Percentiles rank a stretch among this genome's conserved stretches.
Conservation (phyloP, 2,797 vertebrate genomes). For the Pterois miles region DNA sequence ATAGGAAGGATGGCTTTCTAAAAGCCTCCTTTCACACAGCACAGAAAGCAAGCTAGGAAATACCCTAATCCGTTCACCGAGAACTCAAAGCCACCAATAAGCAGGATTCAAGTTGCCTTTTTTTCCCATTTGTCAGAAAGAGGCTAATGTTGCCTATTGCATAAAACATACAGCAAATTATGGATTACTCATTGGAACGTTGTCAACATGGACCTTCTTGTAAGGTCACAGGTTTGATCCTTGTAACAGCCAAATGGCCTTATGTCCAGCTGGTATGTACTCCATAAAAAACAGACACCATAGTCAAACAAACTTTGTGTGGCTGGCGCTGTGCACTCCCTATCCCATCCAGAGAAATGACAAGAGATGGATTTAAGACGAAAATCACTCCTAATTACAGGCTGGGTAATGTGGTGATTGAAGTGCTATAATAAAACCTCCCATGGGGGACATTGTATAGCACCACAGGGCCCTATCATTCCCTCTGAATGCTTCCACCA, state of each 20-base stretch:
- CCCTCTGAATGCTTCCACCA: constrained; percentile 18
- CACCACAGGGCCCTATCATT: constrained; percentile 20
- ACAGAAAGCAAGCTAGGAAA: not conserved
- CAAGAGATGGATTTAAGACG: constrained; percentile 17
- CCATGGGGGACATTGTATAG: constrained; percentile 39
- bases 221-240: constrained; percentile 4
- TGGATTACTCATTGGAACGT: not conserved
- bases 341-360: not conserved
- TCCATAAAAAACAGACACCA: not conserved
- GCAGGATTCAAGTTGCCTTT: not conserved
- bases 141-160: not conserved
- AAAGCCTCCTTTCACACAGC: not conserved
- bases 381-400: constrained; percentile 46
- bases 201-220: not conserved
- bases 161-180: not conserved
- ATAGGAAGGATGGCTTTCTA: not conserved
- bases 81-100: constrained; percentile 4
- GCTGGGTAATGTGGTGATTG: constrained; percentile 45
- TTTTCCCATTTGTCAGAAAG: not conserved
- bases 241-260: not conserved
- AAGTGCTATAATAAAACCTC: constrained; percentile 47
- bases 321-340: not conserved
- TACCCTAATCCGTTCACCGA: not conserved
- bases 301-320: not conserved
- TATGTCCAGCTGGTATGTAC: not conserved